Evolutionary conservation across 2,888 invertebrate genomes (phyloP).

Genomic region (Sclerodermus sp.): DNA sequence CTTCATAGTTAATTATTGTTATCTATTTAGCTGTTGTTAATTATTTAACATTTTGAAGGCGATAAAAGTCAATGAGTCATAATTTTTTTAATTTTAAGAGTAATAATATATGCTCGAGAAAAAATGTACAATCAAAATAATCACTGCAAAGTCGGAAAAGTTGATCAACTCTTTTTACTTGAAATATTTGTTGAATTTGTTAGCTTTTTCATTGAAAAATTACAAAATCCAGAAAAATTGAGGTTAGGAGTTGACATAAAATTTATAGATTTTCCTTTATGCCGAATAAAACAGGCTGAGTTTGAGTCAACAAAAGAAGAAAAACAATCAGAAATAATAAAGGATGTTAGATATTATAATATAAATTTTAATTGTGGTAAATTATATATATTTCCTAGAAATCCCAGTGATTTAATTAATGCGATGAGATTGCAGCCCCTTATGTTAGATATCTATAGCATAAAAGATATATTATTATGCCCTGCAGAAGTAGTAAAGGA

Average conservation of each 20-base stretch:
- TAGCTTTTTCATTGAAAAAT: conserved; percentile 16
- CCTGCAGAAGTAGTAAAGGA: conserved; percentile 16
- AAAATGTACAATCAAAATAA: not conserved
- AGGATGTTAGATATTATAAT: conserved; percentile 1
- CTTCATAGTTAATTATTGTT: too few relatives aligned
- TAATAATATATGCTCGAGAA: too few relatives aligned
- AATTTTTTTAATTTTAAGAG: too few relatives aligned
- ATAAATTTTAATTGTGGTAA: conserved; percentile 19
- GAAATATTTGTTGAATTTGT: conserved; percentile 19
- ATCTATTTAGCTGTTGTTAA: too few relatives aligned
- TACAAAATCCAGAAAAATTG: conserved; percentile 1
- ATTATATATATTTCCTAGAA: conserved; percentile 13
- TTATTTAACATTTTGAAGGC: too few relatives aligned
- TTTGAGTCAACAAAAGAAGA: conserved; percentile 15
- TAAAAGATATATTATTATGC: conserved; percentile 14
- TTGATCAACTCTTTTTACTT: conserved; percentile 12
- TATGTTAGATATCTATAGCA: conserved; percentile 18
- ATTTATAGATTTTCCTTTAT: conserved; percentile 20
- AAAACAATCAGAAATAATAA: conserved; percentile 9
- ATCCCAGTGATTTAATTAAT: conserved; percentile 10
- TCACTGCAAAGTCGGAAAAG: conserved; percentile 5
- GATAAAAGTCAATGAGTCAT: too few relatives aligned
- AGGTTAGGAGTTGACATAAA: conserved; percentile 19
- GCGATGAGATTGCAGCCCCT: conserved; percentile 12
- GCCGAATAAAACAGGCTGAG: conserved; percentile 17